A percentile compares a stretch with the other conserved stretches of the same genome.
phyloP scores from a whole-genome alignment of 2,113 vertebrate species.

The Morone saxatilis region DNA sequence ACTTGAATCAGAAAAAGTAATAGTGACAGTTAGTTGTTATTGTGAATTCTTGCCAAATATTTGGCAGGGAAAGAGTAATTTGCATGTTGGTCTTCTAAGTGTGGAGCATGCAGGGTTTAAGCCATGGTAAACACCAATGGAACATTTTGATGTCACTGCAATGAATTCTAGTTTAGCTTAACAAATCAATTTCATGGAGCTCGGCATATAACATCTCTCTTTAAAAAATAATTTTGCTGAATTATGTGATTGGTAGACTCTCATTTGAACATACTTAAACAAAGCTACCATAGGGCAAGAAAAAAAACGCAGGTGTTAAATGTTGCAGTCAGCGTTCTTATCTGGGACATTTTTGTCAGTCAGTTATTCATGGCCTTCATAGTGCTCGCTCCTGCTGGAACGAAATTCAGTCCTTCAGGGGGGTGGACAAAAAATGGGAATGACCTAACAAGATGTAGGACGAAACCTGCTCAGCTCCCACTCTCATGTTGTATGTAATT shows the following conservation, averaged over 20 bases:
- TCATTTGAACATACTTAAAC: neutral
- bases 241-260: neutral
- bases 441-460: neutral
- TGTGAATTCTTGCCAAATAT: slow-evolving; percentile 42
- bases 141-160: slow-evolving; percentile 28
- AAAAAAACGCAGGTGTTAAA: slow-evolving; percentile 79
- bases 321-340: slow-evolving; percentile 75
- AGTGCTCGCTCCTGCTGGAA: slow-evolving; percentile 53
- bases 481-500: neutral
- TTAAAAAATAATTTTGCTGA: neutral
- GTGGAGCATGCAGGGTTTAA: neutral
- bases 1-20: slow-evolving; percentile 21
- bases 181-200: neutral
- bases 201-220: neutral
- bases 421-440: slow-evolving; percentile 19
- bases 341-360: slow-evolving; percentile 75
- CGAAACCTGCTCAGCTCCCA: neutral
- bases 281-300: slow-evolving; percentile 38
- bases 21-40: slow-evolving; percentile 26
- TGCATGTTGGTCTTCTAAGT: slow-evolving; percentile 21
- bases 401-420: slow-evolving; percentile 55
- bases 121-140: slow-evolving; percentile 1
- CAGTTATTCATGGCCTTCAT: slow-evolving; percentile 74
- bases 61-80: slow-evolving; percentile 23
- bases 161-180: neutral